A percentile compares a stretch with the other conserved stretches of the same genome.
Conservation (phyloP, 2,113 vertebrate species). For the Poecilia latipinna region DNA sequence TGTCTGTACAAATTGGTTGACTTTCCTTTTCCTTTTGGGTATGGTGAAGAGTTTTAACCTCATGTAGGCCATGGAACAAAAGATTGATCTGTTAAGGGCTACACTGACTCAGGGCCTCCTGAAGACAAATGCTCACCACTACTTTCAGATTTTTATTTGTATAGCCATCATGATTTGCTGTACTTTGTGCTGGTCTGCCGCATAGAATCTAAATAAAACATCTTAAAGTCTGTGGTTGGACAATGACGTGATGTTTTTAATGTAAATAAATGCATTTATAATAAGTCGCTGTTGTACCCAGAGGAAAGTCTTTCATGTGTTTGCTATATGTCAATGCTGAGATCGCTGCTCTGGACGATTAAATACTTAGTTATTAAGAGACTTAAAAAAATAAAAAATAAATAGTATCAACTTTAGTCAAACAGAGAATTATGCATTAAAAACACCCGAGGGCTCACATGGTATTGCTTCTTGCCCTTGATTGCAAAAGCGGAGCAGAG, state of each 20-base stretch:
- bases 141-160: too few relatives aligned
- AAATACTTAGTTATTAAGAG: constrained; percentile 53
- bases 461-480: constrained; percentile 62
- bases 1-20: background rate
- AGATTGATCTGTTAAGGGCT: background rate
- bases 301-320: constrained; percentile 42
- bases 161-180: too few relatives aligned
- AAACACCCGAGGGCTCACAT: constrained; percentile 66
- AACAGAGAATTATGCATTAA: constrained; percentile 78
- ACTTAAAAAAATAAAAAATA: constrained; percentile 30
- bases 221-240: background rate
- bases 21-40: too few relatives aligned
- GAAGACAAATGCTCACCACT: too few relatives aligned
- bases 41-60: background rate
- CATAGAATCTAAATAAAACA: background rate
- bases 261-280: too few relatives aligned
- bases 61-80: background rate
- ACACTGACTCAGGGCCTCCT: background rate
- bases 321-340: constrained; percentile 44
- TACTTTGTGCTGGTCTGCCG: background rate
- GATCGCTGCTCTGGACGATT: constrained; percentile 51
- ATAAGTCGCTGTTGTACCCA: too few relatives aligned
- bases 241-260: background rate
- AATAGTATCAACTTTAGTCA: constrained; percentile 53
- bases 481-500: constrained; percentile 36